These are phyloP conservation scores for Ophiothrix spiculata DNA, from an alignment of 35 echinoderm and acorn worm species.

Conservation along the genomic window DNA sequence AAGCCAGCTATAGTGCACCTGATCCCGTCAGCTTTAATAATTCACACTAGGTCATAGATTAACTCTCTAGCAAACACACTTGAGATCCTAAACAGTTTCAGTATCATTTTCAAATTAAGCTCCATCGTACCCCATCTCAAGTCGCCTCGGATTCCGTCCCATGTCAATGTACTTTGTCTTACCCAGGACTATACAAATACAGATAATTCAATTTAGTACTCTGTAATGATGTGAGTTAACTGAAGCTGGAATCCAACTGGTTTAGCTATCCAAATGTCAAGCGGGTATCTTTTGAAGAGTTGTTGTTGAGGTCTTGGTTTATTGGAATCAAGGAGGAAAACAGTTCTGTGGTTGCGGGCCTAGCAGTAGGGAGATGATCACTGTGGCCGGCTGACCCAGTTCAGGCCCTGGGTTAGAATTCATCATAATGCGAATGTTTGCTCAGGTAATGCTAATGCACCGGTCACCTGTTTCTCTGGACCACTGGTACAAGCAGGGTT, in stretches of 20 bases:
- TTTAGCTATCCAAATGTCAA: not conserved
- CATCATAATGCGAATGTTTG: no score
- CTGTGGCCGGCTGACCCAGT: not conserved
- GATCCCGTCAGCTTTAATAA: not conserved
- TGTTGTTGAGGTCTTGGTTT: no score
- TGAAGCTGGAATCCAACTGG: not conserved
- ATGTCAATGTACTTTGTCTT: not conserved
- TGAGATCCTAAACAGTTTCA: not conserved
- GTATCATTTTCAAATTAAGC: not conserved
- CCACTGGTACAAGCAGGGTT: no score
- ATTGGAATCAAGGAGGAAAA: no score
- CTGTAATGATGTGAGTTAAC: not conserved
- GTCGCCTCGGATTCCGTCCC: not conserved
- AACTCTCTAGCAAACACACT: not conserved
- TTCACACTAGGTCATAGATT: not conserved
- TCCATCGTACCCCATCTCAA: not conserved
- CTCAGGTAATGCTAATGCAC: no score
- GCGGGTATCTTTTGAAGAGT: not conserved
- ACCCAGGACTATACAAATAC: constrained; percentile 5
- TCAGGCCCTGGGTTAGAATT: not conserved
- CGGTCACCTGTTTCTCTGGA: no score
- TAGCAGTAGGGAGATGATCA: no score
- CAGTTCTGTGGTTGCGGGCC: no score
- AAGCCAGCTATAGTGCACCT: not conserved
- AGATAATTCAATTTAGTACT: not conserved